phyloP scores from a whole-genome alignment of 1,140 invertebrate genomes.

The Drosophila cardini region DNA sequence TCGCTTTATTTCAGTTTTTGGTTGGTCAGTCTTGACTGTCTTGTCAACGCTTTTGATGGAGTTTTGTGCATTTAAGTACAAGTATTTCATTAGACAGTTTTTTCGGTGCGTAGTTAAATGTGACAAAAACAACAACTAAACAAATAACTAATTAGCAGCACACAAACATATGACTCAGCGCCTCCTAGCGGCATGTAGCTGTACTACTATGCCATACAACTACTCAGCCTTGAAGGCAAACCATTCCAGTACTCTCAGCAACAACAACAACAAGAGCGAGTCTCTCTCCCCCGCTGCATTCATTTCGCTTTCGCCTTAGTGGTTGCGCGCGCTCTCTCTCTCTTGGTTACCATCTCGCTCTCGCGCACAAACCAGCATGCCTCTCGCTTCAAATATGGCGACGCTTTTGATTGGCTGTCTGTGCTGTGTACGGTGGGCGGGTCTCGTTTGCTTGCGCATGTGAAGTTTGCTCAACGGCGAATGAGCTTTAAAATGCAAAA shows the following conservation, averaged over 20 bases:
- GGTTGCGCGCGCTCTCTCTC: conserved; percentile 42
- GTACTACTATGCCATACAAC: conserved; percentile 56
- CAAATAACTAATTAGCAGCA: conserved; percentile 47
- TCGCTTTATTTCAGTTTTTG: not conserved
- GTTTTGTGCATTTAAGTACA: conserved; percentile 62
- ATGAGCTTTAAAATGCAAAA: conserved; percentile 32
- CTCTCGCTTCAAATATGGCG: conserved; percentile 79
- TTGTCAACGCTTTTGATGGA: conserved; percentile 76
- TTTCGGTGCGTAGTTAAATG: conserved; percentile 40
- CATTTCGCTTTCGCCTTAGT: conserved; percentile 57
- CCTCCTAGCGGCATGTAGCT: conserved; percentile 55
- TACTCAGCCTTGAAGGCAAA: conserved; percentile 42
- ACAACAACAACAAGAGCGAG: conserved; percentile 31
- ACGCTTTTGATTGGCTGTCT: conserved; percentile 57
- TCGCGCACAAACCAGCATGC: conserved; percentile 24
- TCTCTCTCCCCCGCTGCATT: conserved; percentile 55
- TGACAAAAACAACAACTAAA: not conserved
- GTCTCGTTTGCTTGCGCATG: conserved; percentile 24
- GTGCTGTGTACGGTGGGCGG: conserved; percentile 37
- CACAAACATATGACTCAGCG: conserved; percentile 42
- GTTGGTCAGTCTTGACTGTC: conserved; percentile 10
- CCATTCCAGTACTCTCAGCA: conserved; percentile 20
- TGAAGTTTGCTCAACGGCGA: conserved; percentile 32
- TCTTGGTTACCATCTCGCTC: conserved; percentile 5
- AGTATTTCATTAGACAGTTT: conserved; percentile 73